phyloP scores from a whole-genome alignment of 2,888 invertebrate species.

The Copidosoma aretas region DNA sequence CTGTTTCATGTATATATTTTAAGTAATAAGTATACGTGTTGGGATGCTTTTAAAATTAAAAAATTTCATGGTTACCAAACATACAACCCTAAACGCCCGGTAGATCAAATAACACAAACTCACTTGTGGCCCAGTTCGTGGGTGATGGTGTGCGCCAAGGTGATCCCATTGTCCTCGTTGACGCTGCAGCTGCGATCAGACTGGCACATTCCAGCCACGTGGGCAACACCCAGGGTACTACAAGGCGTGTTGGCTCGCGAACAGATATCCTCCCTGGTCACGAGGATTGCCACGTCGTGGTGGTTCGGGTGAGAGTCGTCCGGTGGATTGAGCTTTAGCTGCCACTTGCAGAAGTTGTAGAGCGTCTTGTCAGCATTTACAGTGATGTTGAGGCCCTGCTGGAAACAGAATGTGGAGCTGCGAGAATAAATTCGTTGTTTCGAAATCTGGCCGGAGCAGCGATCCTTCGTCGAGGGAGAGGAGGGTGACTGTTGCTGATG shows the following conservation, averaged over 20 bases:
- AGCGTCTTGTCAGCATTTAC: slow-evolving; percentile 85
- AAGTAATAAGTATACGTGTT: too few species aligned
- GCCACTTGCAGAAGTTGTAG: slow-evolving; percentile 83
- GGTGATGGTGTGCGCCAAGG: slow-evolving; percentile 70
- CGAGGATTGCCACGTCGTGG: slow-evolving; percentile 87
- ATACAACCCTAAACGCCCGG: too few species aligned
- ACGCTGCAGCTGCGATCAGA: slow-evolving; percentile 70
- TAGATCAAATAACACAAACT: slow-evolving; percentile 50
- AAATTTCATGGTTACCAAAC: too few species aligned
- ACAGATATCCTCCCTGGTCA: slow-evolving; percentile 73
- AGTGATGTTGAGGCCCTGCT: slow-evolving; percentile 74
- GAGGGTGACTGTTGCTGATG: too few species aligned
- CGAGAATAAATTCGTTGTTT: slow-evolving; percentile 23
- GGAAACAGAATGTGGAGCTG: slow-evolving; percentile 28
- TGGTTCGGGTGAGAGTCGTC: slow-evolving; percentile 84
- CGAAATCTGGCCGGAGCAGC: neutral
- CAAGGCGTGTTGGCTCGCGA: slow-evolving; percentile 64
- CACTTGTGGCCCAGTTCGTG: slow-evolving; percentile 77
- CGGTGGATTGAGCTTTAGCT: slow-evolving; percentile 72
- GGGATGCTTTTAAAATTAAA: too few species aligned
- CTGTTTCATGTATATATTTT: too few species aligned
- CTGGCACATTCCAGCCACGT: slow-evolving; percentile 72
- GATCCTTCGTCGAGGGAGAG: too few species aligned
- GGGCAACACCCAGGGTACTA: slow-evolving; percentile 72
- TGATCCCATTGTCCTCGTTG: slow-evolving; percentile 73